Evolutionary conservation across 2,113 vertebrate genomes (phyloP).

Genomic region (Lichenostomus cassidix): DNA sequence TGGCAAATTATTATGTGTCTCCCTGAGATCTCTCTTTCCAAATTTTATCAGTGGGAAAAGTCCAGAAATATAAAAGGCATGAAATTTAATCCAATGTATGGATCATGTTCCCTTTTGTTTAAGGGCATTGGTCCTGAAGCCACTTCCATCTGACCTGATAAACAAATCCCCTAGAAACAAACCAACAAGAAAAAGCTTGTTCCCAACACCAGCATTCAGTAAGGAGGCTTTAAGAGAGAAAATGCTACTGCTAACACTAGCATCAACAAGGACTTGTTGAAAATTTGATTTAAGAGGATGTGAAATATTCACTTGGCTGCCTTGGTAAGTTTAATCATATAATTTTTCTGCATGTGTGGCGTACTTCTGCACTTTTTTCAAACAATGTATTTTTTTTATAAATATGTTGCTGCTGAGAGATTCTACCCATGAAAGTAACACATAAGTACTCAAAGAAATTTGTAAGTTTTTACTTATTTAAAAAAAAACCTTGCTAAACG

Average conservation of each 20-base stretch:
- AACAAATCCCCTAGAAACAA: constrained; percentile 65
- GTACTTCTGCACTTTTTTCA: not conserved
- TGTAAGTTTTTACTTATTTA: accelerated
- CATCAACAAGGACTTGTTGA: not conserved
- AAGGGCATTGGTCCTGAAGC: not conserved
- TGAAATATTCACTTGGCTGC: not conserved
- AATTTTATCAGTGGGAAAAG: not conserved
- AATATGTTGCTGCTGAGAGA: not conserved
- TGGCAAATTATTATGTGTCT: not conserved
- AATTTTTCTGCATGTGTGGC: not conserved
- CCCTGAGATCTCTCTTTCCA: not conserved
- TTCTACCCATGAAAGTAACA: not conserved
- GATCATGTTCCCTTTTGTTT: constrained; percentile 26
- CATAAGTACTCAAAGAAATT: not conserved
- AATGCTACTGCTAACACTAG: not conserved
- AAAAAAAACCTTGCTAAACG: not conserved
- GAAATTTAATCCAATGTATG: not conserved
- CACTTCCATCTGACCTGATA: constrained; percentile 33
- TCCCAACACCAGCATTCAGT: not conserved
- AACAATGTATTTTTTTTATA: not conserved
- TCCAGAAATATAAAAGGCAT: not conserved
- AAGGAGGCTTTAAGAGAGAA: not conserved
- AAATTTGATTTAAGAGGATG: not conserved
- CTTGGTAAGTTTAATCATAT: not conserved
- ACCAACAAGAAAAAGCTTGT: constrained; percentile 33